These are phyloP conservation scores for Bombus pyrosoma DNA, from an alignment of 1,140 invertebrate species.

Conservation along the genomic window DNA sequence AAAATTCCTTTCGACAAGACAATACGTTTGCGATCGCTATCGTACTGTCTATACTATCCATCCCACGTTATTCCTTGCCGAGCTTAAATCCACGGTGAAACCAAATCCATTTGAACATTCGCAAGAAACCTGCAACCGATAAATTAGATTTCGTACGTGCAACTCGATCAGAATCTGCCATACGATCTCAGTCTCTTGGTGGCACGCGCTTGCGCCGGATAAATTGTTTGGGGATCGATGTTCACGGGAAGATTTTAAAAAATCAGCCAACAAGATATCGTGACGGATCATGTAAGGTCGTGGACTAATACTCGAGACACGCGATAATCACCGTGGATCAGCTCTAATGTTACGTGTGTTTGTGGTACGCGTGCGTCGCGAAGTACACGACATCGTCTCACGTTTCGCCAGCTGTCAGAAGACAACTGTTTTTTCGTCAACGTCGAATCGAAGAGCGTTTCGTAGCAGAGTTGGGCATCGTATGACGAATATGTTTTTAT, in stretches of 20 bases:
- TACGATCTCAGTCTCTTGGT: not conserved
- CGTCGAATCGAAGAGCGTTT: too few relatives aligned
- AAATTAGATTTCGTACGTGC: conserved; percentile 16
- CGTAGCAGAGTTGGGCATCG: too few relatives aligned
- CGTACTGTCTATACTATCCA: too few relatives aligned
- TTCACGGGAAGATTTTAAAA: conserved; percentile 4
- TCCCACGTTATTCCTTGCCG: not conserved
- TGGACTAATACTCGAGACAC: conserved; percentile 25
- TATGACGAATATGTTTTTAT: too few relatives aligned
- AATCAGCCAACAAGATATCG: conserved; percentile 9
- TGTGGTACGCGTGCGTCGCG: conserved; percentile 43
- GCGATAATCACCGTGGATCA: conserved; percentile 62
- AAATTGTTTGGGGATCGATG: not conserved
- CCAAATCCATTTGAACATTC: not conserved
- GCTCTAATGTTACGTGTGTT: conserved; percentile 35
- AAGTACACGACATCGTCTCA: not conserved
- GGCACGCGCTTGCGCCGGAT: not conserved
- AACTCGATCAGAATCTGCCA: conserved; percentile 10
- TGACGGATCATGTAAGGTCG: not conserved
- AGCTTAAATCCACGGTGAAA: not conserved
- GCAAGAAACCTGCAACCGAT: not conserved
- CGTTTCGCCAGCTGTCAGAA: not conserved
- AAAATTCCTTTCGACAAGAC: too few relatives aligned
- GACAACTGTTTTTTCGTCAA: too few relatives aligned
- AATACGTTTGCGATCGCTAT: too few relatives aligned